phyloP scores from a whole-genome alignment of 2,888 invertebrate genomes.

The Geotrupes spiniger region DNA sequence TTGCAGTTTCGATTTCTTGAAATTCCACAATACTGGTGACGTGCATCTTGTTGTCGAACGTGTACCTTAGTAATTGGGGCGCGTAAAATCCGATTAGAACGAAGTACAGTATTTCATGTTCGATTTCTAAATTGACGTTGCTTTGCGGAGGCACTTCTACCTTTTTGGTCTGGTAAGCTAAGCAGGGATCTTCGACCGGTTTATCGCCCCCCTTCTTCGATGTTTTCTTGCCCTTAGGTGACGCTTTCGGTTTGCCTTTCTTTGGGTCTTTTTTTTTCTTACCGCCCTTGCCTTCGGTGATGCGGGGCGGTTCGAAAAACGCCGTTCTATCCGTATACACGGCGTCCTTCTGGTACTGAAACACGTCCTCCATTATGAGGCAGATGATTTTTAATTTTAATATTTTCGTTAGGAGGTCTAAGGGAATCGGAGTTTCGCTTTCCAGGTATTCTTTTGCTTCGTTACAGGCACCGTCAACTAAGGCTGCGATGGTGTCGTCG shows the following conservation, averaged over 20 bases:
- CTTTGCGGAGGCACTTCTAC: background rate
- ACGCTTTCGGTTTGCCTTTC: constrained; percentile 10
- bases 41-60: constrained; percentile 13
- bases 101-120: constrained; percentile 11
- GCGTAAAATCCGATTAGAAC: constrained; percentile 15
- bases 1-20: constrained; percentile 9
- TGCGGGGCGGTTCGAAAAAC: constrained; percentile 6
- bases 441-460: constrained; percentile 12
- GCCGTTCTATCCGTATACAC: background rate
- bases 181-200: constrained; percentile 8
- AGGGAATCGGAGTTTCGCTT: constrained; percentile 10
- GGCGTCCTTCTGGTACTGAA: background rate
- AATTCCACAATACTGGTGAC: constrained; percentile 12
- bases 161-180: constrained; percentile 4
- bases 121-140: constrained; percentile 1
- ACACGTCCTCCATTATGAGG: constrained; percentile 8
- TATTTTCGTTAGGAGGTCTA: constrained; percentile 15
- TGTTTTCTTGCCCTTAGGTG: background rate
- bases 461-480: constrained; percentile 9
- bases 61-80: constrained; percentile 12
- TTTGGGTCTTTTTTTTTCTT: constrained; percentile 2
- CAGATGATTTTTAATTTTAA: constrained; percentile 17
- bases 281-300: background rate
- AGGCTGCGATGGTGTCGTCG: constrained; percentile 4
- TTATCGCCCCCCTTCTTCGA: background rate